phyloP scores from a whole-genome alignment of 2,113 vertebrate species.

The Choloepus hoffmanni region DNA sequence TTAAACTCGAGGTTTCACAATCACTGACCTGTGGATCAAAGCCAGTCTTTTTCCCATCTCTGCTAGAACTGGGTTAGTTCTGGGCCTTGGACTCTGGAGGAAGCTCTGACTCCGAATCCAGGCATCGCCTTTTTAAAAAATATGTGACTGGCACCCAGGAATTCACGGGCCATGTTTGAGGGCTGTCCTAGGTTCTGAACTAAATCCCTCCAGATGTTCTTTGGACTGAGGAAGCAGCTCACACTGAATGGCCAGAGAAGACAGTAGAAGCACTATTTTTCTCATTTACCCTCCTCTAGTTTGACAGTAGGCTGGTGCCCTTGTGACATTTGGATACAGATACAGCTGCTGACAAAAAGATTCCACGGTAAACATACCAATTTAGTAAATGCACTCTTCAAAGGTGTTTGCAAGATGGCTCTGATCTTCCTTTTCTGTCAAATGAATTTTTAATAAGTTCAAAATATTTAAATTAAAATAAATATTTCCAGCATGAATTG shows the following conservation, averaged over 20 bases:
- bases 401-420: conserved; percentile 13
- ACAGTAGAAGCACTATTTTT: not conserved
- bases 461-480: conserved; percentile 37
- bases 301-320: conserved; percentile 2
- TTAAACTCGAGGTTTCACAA: conserved; percentile 40
- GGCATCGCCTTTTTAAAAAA: not conserved
- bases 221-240: conserved; percentile 23
- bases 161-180: conserved; percentile 27
- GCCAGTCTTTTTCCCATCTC: not conserved
- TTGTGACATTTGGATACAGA: conserved; percentile 49
- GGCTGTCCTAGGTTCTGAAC: not conserved
- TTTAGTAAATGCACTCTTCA: conserved; percentile 41
- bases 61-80: not conserved
- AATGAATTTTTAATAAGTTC: conserved; percentile 45
- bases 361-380: not conserved
- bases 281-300: not conserved
- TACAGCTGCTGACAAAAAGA: conserved; percentile 26
- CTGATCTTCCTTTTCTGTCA: conserved; percentile 5
- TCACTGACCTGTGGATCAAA: conserved; percentile 30
- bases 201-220: conserved; percentile 13
- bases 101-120: not conserved
- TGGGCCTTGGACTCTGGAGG: not conserved
- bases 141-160: not conserved
- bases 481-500: conserved; percentile 25
- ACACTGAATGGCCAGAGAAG: not conserved